Evolutionary conservation across 2,888 invertebrate genomes (phyloP).

Genomic region (Lagria hirta): DNA sequence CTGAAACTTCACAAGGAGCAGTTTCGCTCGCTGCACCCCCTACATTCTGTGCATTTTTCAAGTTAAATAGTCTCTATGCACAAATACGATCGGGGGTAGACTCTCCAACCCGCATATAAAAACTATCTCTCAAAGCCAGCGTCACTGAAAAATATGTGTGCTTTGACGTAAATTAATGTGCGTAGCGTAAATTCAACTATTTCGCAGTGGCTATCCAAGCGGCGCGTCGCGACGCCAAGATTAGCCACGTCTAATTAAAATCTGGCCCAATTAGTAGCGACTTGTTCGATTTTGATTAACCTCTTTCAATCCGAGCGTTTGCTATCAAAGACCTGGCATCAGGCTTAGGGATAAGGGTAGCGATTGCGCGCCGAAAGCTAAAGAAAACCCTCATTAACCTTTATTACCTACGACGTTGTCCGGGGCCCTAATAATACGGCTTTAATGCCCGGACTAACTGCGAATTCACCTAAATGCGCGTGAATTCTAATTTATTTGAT

Average conservation of each 20-base stretch:
- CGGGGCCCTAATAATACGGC: constrained; percentile 13
- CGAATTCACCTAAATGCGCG: constrained; percentile 9
- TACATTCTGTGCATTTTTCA: constrained; percentile 51
- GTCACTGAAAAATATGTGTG: constrained; percentile 56
- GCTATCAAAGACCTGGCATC: constrained; percentile 20
- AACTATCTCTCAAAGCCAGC: constrained; percentile 55
- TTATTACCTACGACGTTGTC: constrained; percentile 14
- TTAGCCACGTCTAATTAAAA: constrained; percentile 46
- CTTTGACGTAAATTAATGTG: constrained; percentile 57
- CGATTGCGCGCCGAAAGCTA: constrained; percentile 18
- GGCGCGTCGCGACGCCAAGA: constrained; percentile 49
- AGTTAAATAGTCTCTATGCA: constrained; percentile 50
- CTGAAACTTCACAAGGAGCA: constrained; percentile 51
- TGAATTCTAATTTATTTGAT: constrained; percentile 19
- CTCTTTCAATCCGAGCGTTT: constrained; percentile 32
- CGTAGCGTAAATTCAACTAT: constrained; percentile 56
- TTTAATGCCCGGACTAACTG: constrained; percentile 13
- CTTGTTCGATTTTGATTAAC: constrained; percentile 49
- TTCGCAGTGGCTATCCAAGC: constrained; percentile 53
- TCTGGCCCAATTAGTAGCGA: constrained; percentile 43
- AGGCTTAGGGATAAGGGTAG: too few species aligned
- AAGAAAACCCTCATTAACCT: constrained; percentile 20
- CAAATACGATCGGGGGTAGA: constrained; percentile 42
- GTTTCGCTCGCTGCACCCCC: constrained; percentile 45
- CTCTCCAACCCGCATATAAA: constrained; percentile 45